Evolutionary conservation across 2,797 vertebrate genomes (phyloP), one percentile per base, ranked within the genome.

Genomic region (Hoplostethus atlanticus): DNA sequence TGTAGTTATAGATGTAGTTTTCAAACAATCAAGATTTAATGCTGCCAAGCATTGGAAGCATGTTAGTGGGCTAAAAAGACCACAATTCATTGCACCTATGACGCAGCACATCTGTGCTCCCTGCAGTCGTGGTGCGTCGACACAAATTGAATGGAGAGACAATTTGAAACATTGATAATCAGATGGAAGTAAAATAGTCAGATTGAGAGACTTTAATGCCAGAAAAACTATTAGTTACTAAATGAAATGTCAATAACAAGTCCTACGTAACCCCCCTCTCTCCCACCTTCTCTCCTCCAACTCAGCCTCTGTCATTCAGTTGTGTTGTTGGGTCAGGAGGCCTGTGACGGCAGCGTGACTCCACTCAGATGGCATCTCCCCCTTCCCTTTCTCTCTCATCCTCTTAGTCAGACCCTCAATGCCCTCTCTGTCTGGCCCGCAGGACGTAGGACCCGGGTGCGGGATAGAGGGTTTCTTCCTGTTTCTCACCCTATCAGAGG

Each of bases 341-440:
- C 84, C 72, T 84, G 83, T 90, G 85, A 90, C 63, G 81, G 68
- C 78, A 83, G 77, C 31, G 87, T 92, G 92, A 93, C 93, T 92
- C 86, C 73, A 88, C 85, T 92, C 79, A 55, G 81, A 89, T 92
- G 92, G 92, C 90, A 92, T 94, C 88, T 71, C 66, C 62, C 77
- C 75, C 68, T 69, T 64, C 47, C 72, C 51, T 59, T 73, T 64
- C 76, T 62, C 73, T 64, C 65, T 86, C 85, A 71, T 76, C 83
- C 64, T 90, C 84, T 80, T 80, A 80, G 75, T 68, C 80, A 86
- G 79, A 81, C 83, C 88, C 84, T 95, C 92, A 94, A 93, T 93
- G 84, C 84, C 82, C 81, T 82, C 87, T 94, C 92, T 95, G 94
- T 95, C 85, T 87, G 73, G 66, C 67, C 73, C 75, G 75, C 85